A percentile compares a stretch with the other conserved stretches of the same genome.
Evolutionary conservation across 1,140 invertebrate species (phyloP).

Genomic region (Coenobita brevimanus): DNA sequence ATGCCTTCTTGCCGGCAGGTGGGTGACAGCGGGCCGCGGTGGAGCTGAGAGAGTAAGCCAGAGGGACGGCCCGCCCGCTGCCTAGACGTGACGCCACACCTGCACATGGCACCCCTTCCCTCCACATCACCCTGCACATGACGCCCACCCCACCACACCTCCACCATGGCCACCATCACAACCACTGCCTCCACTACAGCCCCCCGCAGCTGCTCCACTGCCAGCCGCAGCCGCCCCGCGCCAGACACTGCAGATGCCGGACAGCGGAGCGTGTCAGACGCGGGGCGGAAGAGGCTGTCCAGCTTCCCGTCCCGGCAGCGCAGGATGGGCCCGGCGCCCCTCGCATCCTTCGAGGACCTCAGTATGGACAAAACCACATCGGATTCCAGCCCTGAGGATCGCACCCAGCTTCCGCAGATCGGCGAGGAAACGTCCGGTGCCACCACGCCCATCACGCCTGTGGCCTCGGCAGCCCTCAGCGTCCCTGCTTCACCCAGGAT

Average conservation of each 20-base stretch:
- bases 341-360: slow-evolving; percentile 93
- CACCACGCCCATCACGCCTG: slow-evolving; percentile 68
- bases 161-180: slow-evolving; percentile 44
- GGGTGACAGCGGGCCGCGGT: slow-evolving; percentile 35
- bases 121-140: slow-evolving; percentile 36
- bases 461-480: slow-evolving; percentile 75
- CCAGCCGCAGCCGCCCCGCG: slow-evolving; percentile 44
- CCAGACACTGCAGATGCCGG: slow-evolving; percentile 37
- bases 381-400: slow-evolving; percentile 66
- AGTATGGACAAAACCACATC: slow-evolving; percentile 74
- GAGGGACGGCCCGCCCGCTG: slow-evolving; percentile 67
- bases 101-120: slow-evolving; percentile 47
- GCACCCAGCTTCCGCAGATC: slow-evolving; percentile 63
- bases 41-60: slow-evolving; percentile 58
- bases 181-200: slow-evolving; percentile 52
- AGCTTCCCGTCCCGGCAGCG: slow-evolving; percentile 71
- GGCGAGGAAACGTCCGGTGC: slow-evolving; percentile 67
- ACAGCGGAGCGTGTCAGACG: slow-evolving; percentile 61
- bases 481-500: slow-evolving; percentile 86
- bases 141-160: slow-evolving; percentile 33
- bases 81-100: slow-evolving; percentile 65
- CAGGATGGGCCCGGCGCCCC: slow-evolving; percentile 90
- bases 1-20: slow-evolving; percentile 45
- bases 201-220: slow-evolving; percentile 41
- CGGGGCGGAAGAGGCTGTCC: slow-evolving; percentile 66